Evolutionary conservation across 2,888 invertebrate species (phyloP), one percentile per base, ranked within the genome.

Genomic region (Phrixothrix hirtus): DNA sequence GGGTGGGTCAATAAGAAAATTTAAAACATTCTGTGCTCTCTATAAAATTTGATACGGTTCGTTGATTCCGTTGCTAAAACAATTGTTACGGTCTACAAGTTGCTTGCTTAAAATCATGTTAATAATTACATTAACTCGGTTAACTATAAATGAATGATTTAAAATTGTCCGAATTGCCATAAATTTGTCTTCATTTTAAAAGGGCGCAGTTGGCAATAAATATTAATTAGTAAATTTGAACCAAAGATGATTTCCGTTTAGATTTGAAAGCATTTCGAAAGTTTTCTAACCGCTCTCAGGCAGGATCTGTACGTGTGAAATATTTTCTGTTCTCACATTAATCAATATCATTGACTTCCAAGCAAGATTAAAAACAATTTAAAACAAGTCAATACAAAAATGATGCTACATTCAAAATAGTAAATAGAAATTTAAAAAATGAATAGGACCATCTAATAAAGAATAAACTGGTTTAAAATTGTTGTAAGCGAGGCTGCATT

Each of bases 31-130:
- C 6, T 7, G 5, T 31, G 10, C 13, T 31, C 14, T 47, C 1
- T 31, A 31, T 13, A 31, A 31, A 31, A 31, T 58, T 51, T 51
- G 54, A 49, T 50, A 42, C 51, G 59, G 56, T 57, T 53, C 50
- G 62, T 52, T 54, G 58, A 42, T 30, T 45, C 47, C 50, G 52
- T 57, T 59, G 52, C 53, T 54, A 57, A 55, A 59, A 58, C 51
- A 59, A 60, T 55, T 53, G 61, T 60, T 52, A 60, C 51, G 62
- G 62, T 62, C 62, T 60, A 50, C 42, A 55, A 49, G 50, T 14
- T 49, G 41, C 48, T 45, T 49, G 49, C 49, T 59, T 44, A 43
- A 59, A 59, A 59, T 57, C 55, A 54, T 55, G 47, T 57, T 57
- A 57, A 57, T 57, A 51, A 38, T 58, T 50, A 34, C 51, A 50